phyloP scores from a whole-genome alignment of 1,140 invertebrate genomes.

The Elysia chlorotica region DNA sequence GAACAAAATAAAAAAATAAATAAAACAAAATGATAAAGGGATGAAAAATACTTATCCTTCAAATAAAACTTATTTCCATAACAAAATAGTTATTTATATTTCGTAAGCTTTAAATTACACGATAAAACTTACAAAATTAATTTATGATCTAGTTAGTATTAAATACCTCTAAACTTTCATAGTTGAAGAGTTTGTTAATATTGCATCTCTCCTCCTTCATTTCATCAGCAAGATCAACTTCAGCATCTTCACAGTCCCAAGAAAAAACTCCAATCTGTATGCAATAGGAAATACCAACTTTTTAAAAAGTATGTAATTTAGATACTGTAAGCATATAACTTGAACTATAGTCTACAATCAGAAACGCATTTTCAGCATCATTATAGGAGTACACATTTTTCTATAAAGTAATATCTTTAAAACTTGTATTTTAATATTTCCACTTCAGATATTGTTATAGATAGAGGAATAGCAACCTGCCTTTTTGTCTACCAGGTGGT shows the following conservation, averaged over 20 bases:
- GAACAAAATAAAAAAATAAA: neutral
- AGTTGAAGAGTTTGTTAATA: conserved; percentile 26
- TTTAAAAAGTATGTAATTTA: neutral
- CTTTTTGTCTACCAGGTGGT: too few relatives aligned
- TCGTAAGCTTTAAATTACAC: too few relatives aligned
- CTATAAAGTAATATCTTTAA: neutral
- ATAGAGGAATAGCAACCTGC: too few relatives aligned
- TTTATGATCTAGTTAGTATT: too few relatives aligned
- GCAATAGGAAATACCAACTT: neutral
- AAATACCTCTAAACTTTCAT: conserved; percentile 31
- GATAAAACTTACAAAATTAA: too few relatives aligned
- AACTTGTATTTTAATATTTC: too few relatives aligned
- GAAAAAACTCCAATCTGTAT: neutral
- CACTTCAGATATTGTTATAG: too few relatives aligned
- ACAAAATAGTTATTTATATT: neutral
- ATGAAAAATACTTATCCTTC: neutral
- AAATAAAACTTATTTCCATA: neutral
- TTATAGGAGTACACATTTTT: neutral
- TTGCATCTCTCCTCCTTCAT: conserved; percentile 32
- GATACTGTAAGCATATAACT: neutral
- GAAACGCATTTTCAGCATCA: neutral
- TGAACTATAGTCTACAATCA: neutral
- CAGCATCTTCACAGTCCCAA: conserved; percentile 4
- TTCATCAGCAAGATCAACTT: conserved; percentile 21
- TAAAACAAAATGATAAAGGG: neutral